Evolutionary conservation across 2,888 invertebrate species (phyloP), one percentile per base, ranked within the genome.

Genomic region (Epiperipatus broadwayi): DNA sequence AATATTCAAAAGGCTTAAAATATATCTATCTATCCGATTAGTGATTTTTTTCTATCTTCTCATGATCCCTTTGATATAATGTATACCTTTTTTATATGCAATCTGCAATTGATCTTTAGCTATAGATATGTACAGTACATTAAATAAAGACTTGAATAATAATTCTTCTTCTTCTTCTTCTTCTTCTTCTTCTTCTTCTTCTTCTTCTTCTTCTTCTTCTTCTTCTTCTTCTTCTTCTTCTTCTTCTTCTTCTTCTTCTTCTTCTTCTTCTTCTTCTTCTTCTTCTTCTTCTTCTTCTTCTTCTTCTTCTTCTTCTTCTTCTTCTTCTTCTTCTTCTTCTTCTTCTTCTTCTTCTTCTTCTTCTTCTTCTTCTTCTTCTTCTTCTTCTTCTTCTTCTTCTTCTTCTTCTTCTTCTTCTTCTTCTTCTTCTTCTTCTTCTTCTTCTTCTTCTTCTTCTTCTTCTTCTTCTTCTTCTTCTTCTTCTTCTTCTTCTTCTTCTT

Each of bases 371-470:
- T 15, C 29, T 37, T 15, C 29, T 19, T 10, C 29, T 29, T 37
- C n/a, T 12, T 28, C 46, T 56, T 48, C 19, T 55, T 55, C 18
- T 51, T 49, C 14, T 47, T 46, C 41, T 52, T 52, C 4, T 53
- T 39, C 42, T 54, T 54, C 5, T 43, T 43, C 21, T 41, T 40
- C 41, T 44, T 43, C 38, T 37, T 42, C 38, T 45, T 44, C 32
- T 43, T 44, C 29, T 46, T 47, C 33, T 43, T 44, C 33, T 38
- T 42, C 27, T 35, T 39, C 41, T 1, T 30, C 30, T 16, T 27
- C n/a, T 14, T 25, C 14, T 15, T 18, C 21, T 19, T 30, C 12
- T 15, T 27, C 16, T 5, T 29, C 31, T 10, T 27, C 21, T 5
- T 38, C 36, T 2, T 45, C 46, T 18, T 35, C 35, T 4, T 48